Conservation (phyloP, 2,113 vertebrate genomes). For the Vicugna pacos region DNA sequence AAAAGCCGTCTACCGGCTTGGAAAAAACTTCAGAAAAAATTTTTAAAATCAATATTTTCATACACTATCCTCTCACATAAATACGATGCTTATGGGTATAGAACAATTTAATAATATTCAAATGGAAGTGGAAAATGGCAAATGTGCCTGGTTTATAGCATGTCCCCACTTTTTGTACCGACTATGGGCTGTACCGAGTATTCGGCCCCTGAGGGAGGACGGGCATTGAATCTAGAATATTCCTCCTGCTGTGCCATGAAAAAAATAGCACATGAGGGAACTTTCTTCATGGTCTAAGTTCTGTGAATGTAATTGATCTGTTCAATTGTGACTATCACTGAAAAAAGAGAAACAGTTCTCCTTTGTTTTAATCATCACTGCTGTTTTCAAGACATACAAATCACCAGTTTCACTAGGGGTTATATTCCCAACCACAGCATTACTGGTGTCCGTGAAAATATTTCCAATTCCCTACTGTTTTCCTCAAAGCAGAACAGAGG, state of each 20-base stretch:
- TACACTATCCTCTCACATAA: neutral
- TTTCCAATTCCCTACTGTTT: neutral
- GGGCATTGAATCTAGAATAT: neutral
- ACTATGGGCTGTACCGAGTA: neutral
- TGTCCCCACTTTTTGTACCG: neutral
- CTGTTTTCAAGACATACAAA: neutral
- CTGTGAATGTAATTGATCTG: neutral
- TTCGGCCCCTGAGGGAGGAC: neutral
- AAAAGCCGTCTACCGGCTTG: neutral
- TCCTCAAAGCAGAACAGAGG: neutral
- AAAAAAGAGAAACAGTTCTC: neutral
- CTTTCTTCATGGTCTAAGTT: neutral
- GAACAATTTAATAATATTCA: neutral
- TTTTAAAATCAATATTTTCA: constrained; percentile 50
- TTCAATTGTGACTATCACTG: neutral
- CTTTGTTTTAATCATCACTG: neutral
- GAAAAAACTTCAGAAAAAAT: neutral
- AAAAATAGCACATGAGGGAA: neutral
- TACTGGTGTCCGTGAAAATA: neutral
- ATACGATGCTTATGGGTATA: neutral
- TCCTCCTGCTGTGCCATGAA: neutral
- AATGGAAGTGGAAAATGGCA: neutral
- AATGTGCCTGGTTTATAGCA: neutral
- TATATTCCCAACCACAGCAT: neutral
- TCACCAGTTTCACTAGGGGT: neutral